These are phyloP conservation scores for Peromyscus nudipes DNA, from an alignment of 2,797 vertebrate species.

Conservation along the genomic window DNA sequence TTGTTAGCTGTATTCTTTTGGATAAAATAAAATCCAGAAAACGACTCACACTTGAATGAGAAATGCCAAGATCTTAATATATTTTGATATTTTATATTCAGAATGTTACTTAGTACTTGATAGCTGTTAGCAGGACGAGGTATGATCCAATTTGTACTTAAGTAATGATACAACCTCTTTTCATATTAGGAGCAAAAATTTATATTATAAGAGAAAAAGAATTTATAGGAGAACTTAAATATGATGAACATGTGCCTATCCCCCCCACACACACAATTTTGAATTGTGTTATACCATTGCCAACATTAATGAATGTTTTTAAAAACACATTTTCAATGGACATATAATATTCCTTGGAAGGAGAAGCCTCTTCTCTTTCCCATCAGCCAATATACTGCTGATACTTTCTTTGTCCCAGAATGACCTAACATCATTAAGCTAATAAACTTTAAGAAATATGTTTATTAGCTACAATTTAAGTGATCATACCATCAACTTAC, in stretches of 20 bases:
- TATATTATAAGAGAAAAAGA: constrained; percentile 18
- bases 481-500: neutral
- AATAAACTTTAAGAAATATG: neutral
- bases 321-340: constrained; percentile 27
- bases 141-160: neutral
- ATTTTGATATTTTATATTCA: constrained; percentile 7
- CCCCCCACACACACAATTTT: neutral
- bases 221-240: neutral
- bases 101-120: constrained; percentile 20
- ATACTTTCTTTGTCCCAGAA: neutral
- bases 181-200: neutral
- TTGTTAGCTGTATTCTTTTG: neutral
- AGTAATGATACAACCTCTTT: neutral
- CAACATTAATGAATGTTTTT: neutral
- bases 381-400: neutral
- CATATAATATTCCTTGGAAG: neutral
- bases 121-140: neutral
- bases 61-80: constrained; percentile 41
- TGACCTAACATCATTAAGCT: neutral
- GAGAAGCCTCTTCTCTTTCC: neutral
- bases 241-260: neutral
- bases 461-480: constrained; percentile 44
- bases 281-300: neutral
- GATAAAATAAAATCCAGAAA: neutral
- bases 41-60: neutral